phyloP scores from a whole-genome alignment of 2,113 vertebrate genomes.

The Callionymus lyra region DNA sequence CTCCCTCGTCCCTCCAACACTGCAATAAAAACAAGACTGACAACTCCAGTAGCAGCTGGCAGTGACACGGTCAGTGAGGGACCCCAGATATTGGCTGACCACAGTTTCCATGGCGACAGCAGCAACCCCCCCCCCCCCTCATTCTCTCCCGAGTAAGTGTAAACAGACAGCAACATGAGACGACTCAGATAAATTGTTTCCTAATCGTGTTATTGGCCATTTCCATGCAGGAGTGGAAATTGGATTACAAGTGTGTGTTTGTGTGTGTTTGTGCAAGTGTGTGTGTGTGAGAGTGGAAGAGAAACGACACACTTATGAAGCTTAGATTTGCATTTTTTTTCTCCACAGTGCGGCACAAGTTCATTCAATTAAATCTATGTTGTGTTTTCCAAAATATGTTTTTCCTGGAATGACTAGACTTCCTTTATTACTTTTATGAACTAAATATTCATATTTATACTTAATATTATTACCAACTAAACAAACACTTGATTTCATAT shows the following conservation, averaged over 20 bases:
- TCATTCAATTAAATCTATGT: too few species aligned
- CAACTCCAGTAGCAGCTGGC: constrained; percentile 22
- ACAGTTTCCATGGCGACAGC: constrained; percentile 70
- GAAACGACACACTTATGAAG: too few species aligned
- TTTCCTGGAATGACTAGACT: too few species aligned
- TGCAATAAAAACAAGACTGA: not conserved
- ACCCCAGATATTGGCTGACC: constrained; percentile 43
- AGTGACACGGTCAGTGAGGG: constrained; percentile 46
- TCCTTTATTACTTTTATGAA: too few species aligned
- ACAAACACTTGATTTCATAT: too few species aligned
- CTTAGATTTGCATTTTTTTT: constrained; percentile 16
- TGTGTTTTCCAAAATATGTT: too few species aligned
- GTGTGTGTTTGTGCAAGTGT: too few species aligned
- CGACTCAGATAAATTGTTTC: constrained; percentile 66
- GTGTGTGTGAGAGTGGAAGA: constrained; percentile 4
- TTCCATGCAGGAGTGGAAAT: constrained; percentile 57
- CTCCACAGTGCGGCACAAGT: too few species aligned
- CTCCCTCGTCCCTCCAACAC: not conserved
- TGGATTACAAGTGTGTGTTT: constrained; percentile 54
- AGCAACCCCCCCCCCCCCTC: constrained; percentile 12
- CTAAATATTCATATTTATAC: too few species aligned
- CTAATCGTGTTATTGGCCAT: constrained; percentile 65
- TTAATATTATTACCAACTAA: too few species aligned
- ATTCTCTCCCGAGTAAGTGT: constrained; percentile 48
- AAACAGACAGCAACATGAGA: constrained; percentile 56